phyloP scores from a whole-genome alignment of 2,888 invertebrate species.

The Calameuta pallipes region DNA sequence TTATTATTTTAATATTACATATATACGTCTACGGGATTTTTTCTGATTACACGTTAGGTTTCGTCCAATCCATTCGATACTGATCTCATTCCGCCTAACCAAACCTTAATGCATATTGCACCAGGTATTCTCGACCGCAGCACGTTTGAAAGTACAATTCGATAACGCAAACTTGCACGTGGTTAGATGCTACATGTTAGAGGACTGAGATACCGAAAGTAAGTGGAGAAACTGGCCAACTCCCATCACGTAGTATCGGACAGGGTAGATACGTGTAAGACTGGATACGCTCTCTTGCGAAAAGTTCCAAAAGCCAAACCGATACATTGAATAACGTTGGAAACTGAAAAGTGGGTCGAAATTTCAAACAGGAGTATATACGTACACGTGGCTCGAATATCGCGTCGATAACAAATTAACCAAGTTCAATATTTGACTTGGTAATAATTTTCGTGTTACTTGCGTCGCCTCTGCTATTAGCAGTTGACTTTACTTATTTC shows the following conservation, averaged over 20 bases:
- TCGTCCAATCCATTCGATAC: background rate
- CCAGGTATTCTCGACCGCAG: background rate
- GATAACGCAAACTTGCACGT: background rate
- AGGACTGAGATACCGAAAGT: background rate
- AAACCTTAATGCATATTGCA: background rate
- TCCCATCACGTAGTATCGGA: background rate
- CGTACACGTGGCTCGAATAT: conserved; percentile 31
- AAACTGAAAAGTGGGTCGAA: background rate
- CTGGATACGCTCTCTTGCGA: background rate
- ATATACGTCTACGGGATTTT: background rate
- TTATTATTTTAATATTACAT: background rate
- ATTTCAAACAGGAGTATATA: background rate
- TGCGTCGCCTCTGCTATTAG: background rate
- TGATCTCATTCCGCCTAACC: background rate
- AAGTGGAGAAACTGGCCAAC: background rate
- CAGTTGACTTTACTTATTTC: background rate
- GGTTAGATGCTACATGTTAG: background rate
- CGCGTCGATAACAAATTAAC: conserved; percentile 41
- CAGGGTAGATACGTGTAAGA: background rate
- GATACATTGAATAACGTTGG: background rate
- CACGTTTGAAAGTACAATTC: background rate
- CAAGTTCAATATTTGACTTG: conserved; percentile 43
- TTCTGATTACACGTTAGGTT: background rate
- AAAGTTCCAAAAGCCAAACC: background rate
- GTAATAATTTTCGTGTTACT: conserved; percentile 32